These are phyloP conservation scores for Coremacera marginata DNA, from an alignment of 2,888 invertebrate species.

Conservation along the genomic window DNA sequence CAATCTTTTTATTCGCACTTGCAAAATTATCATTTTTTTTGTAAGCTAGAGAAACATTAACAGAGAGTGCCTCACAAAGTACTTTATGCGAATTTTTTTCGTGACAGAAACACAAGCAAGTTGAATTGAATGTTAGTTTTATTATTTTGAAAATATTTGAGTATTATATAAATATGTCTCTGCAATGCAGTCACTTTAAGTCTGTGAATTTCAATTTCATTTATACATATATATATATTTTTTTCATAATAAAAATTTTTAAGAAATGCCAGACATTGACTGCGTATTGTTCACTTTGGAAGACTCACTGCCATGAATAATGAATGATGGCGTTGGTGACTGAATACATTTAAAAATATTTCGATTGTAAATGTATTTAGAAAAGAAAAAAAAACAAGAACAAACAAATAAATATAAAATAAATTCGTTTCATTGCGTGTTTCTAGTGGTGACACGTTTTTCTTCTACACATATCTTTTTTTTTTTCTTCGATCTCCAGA, in stretches of 20 bases:
- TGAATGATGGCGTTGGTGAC: conserved; percentile 22
- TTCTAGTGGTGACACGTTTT: background rate
- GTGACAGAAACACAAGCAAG: too few relatives aligned
- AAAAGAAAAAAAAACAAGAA: too few relatives aligned
- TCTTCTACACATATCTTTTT: too few relatives aligned
- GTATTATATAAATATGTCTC: too few relatives aligned
- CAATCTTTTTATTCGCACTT: too few relatives aligned
- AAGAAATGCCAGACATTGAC: background rate
- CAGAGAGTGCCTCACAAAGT: too few relatives aligned
- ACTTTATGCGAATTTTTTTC: too few relatives aligned
- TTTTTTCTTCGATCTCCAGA: background rate
- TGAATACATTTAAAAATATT: conserved; percentile 14
- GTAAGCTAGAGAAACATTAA: too few relatives aligned
- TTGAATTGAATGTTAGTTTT: too few relatives aligned
- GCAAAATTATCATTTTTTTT: too few relatives aligned
- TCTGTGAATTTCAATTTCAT: background rate
- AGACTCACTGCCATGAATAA: conserved; percentile 24
- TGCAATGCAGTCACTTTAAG: background rate
- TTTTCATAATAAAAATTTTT: background rate
- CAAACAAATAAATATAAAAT: background rate
- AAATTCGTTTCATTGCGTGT: background rate
- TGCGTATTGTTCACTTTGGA: background rate
- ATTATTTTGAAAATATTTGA: too few relatives aligned
- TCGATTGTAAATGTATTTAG: conserved; percentile 11
- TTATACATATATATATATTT: background rate